These are phyloP conservation scores for Dasysyrphus tricinctus DNA, from an alignment of 2,888 invertebrate genomes.

Conservation along the genomic window DNA sequence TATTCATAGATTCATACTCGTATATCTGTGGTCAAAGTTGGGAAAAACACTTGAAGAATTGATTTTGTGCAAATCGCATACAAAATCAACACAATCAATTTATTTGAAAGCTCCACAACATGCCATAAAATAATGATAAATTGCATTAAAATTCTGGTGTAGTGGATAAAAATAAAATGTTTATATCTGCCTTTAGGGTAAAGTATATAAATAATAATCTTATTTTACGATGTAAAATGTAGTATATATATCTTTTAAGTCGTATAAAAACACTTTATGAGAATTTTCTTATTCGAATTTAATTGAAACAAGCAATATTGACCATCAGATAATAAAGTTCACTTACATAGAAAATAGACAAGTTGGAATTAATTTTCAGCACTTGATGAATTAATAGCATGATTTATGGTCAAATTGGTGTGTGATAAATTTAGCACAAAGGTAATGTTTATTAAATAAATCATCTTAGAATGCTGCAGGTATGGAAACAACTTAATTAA, in stretches of 20 bases:
- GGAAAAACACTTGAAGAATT: not conserved
- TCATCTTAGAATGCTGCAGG: not conserved
- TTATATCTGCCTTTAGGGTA: not conserved
- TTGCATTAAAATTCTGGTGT: slow-evolving; percentile 15
- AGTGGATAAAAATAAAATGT: not conserved
- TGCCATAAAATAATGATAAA: slow-evolving; percentile 26
- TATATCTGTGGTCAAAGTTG: not conserved
- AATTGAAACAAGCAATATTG: slow-evolving; percentile 10
- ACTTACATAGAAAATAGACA: not conserved
- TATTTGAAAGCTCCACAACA: not conserved
- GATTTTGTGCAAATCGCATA: not conserved
- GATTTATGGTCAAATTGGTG: not conserved
- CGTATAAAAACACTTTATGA: not conserved
- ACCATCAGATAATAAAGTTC: not conserved
- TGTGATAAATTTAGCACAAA: no score
- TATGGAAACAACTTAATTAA: not conserved
- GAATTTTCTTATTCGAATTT: slow-evolving; percentile 15
- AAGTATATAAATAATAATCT: not conserved
- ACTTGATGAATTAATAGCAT: not conserved
- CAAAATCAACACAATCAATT: slow-evolving; percentile 3
- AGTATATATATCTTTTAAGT: not conserved
- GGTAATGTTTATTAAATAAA: not conserved
- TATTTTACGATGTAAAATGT: not conserved
- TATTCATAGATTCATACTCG: no score
- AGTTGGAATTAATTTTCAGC: not conserved